Percentiles rank a stretch among this genome's conserved stretches.
Evolutionary conservation across 2,888 invertebrate species (phyloP).

Genomic region (Frankliniella fusca): DNA sequence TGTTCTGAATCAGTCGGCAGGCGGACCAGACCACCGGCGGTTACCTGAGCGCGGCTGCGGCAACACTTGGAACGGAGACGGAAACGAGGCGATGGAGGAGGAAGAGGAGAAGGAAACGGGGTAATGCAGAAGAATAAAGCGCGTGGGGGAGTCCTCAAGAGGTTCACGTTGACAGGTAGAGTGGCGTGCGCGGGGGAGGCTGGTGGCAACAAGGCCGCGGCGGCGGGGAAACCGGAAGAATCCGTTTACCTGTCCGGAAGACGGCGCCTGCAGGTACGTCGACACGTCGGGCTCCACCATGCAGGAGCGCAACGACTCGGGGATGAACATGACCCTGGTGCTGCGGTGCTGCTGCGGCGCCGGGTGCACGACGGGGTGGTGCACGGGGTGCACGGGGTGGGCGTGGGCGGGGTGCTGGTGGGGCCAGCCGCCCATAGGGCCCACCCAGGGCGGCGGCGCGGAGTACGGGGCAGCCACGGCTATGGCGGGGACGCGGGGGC

Average conservation of each 20-base stretch:
- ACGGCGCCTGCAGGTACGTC: conserved; percentile 90
- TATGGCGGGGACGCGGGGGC: background rate
- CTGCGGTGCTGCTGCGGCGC: conserved; percentile 26
- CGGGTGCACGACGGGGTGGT: conserved; percentile 33
- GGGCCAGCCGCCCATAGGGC: background rate
- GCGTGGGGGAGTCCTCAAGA: background rate
- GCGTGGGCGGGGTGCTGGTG: background rate
- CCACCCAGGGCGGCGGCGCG: conserved; percentile 31
- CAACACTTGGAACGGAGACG: background rate
- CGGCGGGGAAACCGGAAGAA: no score
- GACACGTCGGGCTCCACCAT: conserved; percentile 94
- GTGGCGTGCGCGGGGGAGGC: background rate
- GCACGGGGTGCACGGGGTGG: conserved; percentile 28
- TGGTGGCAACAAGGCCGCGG: no score
- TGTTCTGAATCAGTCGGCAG: no score
- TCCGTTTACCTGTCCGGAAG: conserved; percentile 81
- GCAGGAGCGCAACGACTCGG: conserved; percentile 88
- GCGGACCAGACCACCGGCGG: no score
- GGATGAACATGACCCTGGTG: conserved; percentile 70
- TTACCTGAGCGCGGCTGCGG: no score
- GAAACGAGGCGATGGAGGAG: no score
- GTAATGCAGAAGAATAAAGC: background rate
- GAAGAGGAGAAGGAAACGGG: background rate
- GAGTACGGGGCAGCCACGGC: conserved; percentile 32
- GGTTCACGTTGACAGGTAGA: background rate